Evolutionary conservation across 2,888 invertebrate species (phyloP).

Genomic region (Aricia artaxerxes): DNA sequence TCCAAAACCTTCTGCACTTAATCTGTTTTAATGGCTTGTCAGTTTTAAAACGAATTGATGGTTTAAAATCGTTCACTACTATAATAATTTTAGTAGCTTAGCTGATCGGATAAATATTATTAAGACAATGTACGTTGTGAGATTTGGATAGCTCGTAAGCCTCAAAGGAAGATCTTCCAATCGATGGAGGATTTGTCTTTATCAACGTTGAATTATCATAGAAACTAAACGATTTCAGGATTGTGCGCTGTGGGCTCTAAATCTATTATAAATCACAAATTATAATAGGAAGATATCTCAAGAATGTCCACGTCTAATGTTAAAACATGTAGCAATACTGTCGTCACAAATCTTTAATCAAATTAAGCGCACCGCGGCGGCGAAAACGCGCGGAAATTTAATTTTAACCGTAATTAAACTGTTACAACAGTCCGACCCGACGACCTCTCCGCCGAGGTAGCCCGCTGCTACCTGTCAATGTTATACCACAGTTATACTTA

Average conservation of each 20-base stretch:
- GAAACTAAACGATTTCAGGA: no score
- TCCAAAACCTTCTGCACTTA: neutral
- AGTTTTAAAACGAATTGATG: neutral
- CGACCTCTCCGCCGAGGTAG: neutral
- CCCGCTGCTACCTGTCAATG: neutral
- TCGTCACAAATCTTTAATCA: neutral
- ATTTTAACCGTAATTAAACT: neutral
- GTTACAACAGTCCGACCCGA: constrained; percentile 8
- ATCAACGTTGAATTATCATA: no score
- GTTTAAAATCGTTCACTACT: neutral
- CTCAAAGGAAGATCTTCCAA: no score
- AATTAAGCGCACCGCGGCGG: neutral
- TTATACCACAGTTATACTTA: neutral
- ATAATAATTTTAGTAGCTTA: neutral
- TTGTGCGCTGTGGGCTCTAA: no score
- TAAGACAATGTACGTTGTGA: no score
- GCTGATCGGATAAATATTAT: neutral
- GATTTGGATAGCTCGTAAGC: no score
- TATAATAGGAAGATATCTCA: no score
- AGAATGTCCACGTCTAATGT: neutral
- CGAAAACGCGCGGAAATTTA: constrained; percentile 7
- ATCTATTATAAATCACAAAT: no score
- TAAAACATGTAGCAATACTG: neutral
- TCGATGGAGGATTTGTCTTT: no score
- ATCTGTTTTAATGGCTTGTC: neutral